Conservation (phyloP, 2,113 vertebrate genomes). For the Puntigrus tetrazona region DNA sequence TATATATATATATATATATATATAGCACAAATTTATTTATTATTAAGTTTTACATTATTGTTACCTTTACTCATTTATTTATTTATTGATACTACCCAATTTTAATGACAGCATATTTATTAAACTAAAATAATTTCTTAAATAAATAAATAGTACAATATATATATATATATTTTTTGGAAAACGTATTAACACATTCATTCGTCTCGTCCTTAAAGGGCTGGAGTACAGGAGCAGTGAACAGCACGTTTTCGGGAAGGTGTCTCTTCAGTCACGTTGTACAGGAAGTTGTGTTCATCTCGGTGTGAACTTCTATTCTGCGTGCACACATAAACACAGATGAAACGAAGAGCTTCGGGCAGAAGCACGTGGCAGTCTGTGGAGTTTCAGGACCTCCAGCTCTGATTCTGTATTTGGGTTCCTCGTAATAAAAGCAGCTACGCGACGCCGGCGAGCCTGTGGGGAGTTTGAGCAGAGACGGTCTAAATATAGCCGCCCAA, state of each 20-base stretch:
- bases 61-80: background rate
- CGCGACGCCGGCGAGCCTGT: background rate
- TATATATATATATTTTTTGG: too few relatives aligned
- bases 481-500: constrained; percentile 22
- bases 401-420: background rate
- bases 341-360: background rate
- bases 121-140: too few relatives aligned
- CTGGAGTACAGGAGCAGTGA: too few relatives aligned
- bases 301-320: background rate
- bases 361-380: background rate
- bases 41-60: too few relatives aligned
- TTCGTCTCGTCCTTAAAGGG: too few relatives aligned
- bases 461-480: background rate
- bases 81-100: background rate
- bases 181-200: too few relatives aligned
- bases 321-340: background rate
- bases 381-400: background rate
- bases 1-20: too few relatives aligned
- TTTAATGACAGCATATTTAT: too few relatives aligned
- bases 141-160: too few relatives aligned
- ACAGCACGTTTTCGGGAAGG: background rate
- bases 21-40: too few relatives aligned
- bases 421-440: background rate
- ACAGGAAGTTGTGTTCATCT: background rate
- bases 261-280: background rate